phyloP scores from a whole-genome alignment of 2,888 invertebrate genomes.

The Pseudoips prasinana region DNA sequence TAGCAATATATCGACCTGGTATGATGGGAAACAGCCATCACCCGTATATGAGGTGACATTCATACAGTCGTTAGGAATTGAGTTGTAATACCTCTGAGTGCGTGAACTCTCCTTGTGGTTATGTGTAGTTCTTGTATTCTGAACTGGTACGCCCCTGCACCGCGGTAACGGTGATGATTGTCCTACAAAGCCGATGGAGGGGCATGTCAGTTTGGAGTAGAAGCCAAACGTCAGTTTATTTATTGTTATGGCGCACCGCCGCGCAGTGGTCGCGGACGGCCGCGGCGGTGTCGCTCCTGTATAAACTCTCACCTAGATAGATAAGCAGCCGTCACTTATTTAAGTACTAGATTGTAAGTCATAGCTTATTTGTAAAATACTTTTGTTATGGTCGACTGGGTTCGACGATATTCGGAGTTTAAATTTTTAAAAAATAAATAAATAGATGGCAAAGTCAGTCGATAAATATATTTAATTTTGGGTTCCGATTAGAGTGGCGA shows the following conservation, averaged over 20 bases:
- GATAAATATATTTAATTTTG: conserved; percentile 75
- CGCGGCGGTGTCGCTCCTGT: conserved; percentile 32
- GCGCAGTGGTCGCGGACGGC: conserved; percentile 35
- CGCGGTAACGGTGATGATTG: too few relatives aligned
- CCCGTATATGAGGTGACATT: conserved; percentile 24
- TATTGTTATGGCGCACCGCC: conserved; percentile 47
- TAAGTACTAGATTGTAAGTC: conserved; percentile 69
- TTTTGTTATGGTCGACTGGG: conserved; percentile 80
- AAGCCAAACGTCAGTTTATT: conserved; percentile 47
- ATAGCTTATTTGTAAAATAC: conserved; percentile 75
- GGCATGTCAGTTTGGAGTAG: too few relatives aligned
- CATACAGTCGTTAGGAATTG: conserved; percentile 62
- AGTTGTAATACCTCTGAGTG: conserved; percentile 68
- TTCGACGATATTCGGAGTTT: conserved; percentile 79
- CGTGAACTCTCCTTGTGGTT: conserved; percentile 58
- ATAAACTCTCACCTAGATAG: conserved; percentile 54
- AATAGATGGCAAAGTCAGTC: conserved; percentile 72
- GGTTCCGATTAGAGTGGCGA: conserved; percentile 72
- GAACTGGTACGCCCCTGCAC: too few relatives aligned
- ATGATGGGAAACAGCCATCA: conserved; percentile 22
- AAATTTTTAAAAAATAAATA: conserved; percentile 68
- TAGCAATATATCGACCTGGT: conserved; percentile 64
- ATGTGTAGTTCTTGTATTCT: too few relatives aligned
- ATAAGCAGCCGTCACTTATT: conserved; percentile 64
- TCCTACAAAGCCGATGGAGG: too few relatives aligned